Conservation (phyloP, 2,888 invertebrate species). For the Noctua janthina region DNA sequence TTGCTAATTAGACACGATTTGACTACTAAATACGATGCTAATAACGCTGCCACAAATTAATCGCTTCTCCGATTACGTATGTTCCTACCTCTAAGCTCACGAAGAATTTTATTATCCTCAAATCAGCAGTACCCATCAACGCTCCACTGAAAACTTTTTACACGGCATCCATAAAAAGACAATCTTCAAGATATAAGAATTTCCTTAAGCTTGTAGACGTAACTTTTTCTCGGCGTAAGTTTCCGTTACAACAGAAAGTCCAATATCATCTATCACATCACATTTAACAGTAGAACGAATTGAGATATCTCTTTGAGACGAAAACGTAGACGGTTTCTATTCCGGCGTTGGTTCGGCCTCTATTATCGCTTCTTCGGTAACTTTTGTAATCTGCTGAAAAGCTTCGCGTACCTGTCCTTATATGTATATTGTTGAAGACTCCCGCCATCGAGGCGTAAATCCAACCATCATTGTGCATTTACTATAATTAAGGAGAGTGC, state of each 20-base stretch:
- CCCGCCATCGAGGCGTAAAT: conserved; percentile 64
- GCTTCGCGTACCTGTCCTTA: conserved; percentile 61
- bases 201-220: conserved; percentile 68
- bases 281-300: conserved; percentile 76
- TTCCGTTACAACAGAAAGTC: conserved; percentile 71
- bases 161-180: conserved; percentile 70
- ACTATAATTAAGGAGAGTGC: conserved; percentile 80
- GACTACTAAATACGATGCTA: conserved; percentile 67
- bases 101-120: conserved; percentile 23
- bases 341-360: conserved; percentile 56
- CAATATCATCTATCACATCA: conserved; percentile 80
- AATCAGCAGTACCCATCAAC: conserved; percentile 52
- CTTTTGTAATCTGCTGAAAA: conserved; percentile 72
- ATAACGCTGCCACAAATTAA: conserved; percentile 64
- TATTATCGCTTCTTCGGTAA: conserved; percentile 69
- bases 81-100: not conserved
- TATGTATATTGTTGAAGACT: conserved; percentile 63
- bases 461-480: conserved; percentile 73
- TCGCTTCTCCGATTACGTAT: conserved; percentile 26
- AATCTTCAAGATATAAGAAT: conserved; percentile 65
- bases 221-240: conserved; percentile 67
- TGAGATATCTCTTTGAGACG: conserved; percentile 71
- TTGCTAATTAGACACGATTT: conserved; percentile 71
- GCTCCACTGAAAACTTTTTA: conserved; percentile 65
- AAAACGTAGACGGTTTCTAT: conserved; percentile 67